Evolutionary conservation across 1,140 invertebrate species (phyloP), one percentile per base, ranked within the genome.

Genomic region (Nymphalis io): DNA sequence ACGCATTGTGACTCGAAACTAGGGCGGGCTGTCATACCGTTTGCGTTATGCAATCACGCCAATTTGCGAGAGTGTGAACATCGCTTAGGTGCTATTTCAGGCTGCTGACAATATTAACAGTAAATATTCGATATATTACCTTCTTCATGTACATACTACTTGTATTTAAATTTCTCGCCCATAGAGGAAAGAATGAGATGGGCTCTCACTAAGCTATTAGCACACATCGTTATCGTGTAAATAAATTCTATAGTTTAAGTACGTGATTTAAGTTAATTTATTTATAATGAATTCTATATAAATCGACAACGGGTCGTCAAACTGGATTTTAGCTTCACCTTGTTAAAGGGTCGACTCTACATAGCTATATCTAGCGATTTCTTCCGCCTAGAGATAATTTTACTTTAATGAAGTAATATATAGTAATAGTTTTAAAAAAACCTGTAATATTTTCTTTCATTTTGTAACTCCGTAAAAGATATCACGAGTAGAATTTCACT

Each of bases 1-100:
- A 57, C 60, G 44, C 27, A 73, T 70, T 75, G 65, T 73, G 64
- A 63, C 61, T 73, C 69, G 70, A 65, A 78, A 70, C 71, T 78
- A 59, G 76, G 74, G 51, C 75, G 68, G 39, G 42, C 55, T 72
- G 55, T 76, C 72, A 74, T 79, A 72, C 71, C 65, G 58, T 63
- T 38, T 59, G 61, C 59, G 65, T 76, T 76, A 76, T 72, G 76
- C 63, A 79, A 79, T 60, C 60, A 60, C 48, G 40, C 68, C 66
- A 64, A 68, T 73, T 77, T 73, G 53, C 65, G 61, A 62, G 73
- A 51, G 65, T 72, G 51, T 67, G 33, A 53, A 42, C 67, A 65
- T 66, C 46, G 63, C 38, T 60, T 61, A 39, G 15, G 33, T 16
- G 13, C 60, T 64, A 55, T 55, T 64, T 57, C 40, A 21, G 33